phyloP scores from a whole-genome alignment of 2,113 vertebrate genomes.

The Platysteira castanea region DNA sequence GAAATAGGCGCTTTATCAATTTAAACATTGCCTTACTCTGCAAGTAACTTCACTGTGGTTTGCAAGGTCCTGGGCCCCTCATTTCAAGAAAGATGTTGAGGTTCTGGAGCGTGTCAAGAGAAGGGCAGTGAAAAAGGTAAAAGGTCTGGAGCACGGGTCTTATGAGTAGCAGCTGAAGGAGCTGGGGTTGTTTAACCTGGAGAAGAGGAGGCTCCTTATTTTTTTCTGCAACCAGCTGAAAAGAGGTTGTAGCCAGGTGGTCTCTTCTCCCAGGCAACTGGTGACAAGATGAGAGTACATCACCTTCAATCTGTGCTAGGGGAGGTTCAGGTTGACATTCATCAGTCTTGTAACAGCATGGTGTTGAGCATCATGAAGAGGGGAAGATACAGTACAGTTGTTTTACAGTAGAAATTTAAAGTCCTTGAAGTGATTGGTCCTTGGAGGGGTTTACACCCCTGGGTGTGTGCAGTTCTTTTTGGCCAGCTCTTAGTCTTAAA shows the following conservation, averaged over 20 bases:
- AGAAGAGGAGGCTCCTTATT: not conserved
- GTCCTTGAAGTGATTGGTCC: not conserved
- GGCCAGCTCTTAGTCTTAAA: no score
- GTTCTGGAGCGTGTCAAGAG: not conserved
- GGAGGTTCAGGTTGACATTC: not conserved
- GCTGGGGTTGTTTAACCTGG: not conserved
- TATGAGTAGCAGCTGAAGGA: not conserved
- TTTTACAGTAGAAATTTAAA: not conserved
- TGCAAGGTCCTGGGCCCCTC: not conserved
- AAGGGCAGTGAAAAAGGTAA: not conserved
- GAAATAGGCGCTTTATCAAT: not conserved
- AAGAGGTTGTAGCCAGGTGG: not conserved
- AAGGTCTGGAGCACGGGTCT: not conserved
- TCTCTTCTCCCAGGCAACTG: not conserved
- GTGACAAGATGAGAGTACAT: not conserved
- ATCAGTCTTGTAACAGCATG: accelerated
- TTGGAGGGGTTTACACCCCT: no score
- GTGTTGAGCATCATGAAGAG: not conserved
- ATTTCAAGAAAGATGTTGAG: not conserved
- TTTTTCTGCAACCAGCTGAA: not conserved
- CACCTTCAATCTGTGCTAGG: not conserved
- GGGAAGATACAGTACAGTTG: not conserved
- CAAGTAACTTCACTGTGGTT: not conserved
- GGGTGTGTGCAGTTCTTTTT: no score
- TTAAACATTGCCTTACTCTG: not conserved